A percentile compares a stretch with the other conserved stretches of the same genome.
Evolutionary conservation across 2,113 vertebrate species (phyloP).

Genomic region (Bostrychus sinensis): DNA sequence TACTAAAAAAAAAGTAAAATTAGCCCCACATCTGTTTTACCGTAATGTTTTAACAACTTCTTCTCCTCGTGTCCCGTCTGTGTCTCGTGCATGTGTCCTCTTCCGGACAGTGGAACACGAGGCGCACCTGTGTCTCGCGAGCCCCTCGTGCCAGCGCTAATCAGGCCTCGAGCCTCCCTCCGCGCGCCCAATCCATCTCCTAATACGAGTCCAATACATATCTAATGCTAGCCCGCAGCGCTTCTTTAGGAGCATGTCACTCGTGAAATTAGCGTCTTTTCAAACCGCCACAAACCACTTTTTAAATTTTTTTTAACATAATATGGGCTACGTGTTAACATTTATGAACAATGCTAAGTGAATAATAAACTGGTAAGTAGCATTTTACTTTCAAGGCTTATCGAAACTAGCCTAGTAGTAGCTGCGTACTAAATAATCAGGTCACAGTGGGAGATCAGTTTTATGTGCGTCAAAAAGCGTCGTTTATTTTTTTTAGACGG

Average conservation of each 20-base stretch:
- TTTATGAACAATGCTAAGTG: background rate
- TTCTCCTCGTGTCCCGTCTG: no score
- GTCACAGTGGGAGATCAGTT: no score
- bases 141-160: conserved; percentile 3
- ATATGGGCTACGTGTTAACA: background rate
- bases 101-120: background rate
- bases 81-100: background rate
- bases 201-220: background rate
- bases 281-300: background rate
- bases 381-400: background rate
- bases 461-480: background rate
- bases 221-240: background rate
- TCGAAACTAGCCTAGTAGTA: background rate
- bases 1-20: no score
- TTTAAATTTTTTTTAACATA: background rate
- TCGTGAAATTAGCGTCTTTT: background rate
- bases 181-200: background rate
- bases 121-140: background rate
- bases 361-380: background rate
- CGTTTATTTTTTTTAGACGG: conserved; percentile 39
- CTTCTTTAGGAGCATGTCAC: background rate
- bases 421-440: conserved; percentile 37
- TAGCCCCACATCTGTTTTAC: no score
- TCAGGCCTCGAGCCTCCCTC: background rate
- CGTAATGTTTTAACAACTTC: no score